These are phyloP conservation scores for Sebastes diaconus DNA, from an alignment of 2,797 vertebrate species.

Conservation along the genomic window DNA sequence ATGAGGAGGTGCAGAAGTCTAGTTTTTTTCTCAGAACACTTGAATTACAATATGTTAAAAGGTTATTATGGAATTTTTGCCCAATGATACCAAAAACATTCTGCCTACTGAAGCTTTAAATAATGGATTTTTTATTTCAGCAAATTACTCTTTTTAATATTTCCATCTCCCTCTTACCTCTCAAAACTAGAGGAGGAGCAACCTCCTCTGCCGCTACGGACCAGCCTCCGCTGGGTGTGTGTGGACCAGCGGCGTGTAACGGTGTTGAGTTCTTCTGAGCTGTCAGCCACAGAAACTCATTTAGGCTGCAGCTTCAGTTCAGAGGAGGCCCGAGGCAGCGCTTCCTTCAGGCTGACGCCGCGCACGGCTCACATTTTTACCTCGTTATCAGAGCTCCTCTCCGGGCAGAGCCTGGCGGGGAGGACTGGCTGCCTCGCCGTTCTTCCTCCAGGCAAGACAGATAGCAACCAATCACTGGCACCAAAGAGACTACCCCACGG, in stretches of 20 bases:
- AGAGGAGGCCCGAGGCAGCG: constrained; percentile 57
- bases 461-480: constrained; percentile 76
- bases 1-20: no score
- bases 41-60: no score
- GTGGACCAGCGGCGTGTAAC: constrained; percentile 25
- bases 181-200: no score
- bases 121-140: no score
- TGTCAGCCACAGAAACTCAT: constrained; percentile 73
- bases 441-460: constrained; percentile 66
- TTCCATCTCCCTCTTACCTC: no score
- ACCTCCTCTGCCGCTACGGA: no score
- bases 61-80: no score
- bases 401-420: constrained; percentile 64
- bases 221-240: neutral
- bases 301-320: constrained; percentile 59
- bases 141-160: no score
- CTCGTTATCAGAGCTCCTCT: constrained; percentile 74
- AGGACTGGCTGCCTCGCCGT: constrained; percentile 47
- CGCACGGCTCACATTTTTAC: constrained; percentile 53
- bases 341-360: constrained; percentile 56
- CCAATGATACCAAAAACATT: no score
- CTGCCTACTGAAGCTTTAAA: no score
- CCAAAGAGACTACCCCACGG: constrained; percentile 62
- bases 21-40: no score
- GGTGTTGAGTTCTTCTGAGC: constrained; percentile 40